Percentiles rank a stretch among this genome's conserved stretches.
Evolutionary conservation across 2,888 invertebrate species (phyloP).

Genomic region (Apamea sordens): DNA sequence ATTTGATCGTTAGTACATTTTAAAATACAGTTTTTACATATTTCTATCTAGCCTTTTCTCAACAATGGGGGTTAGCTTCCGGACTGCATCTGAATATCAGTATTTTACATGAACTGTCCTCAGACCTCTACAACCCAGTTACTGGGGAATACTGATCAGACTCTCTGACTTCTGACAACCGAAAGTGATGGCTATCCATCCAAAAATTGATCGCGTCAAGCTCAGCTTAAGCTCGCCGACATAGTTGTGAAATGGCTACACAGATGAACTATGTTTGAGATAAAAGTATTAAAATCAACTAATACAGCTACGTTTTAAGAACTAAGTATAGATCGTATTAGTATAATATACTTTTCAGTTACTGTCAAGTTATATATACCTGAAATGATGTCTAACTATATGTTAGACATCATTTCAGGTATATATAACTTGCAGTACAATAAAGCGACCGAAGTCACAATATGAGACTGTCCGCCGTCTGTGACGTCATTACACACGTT

Average conservation of each 20-base stretch:
- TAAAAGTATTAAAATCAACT: constrained; percentile 35
- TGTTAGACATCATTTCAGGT: too few species aligned
- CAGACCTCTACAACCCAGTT: not conserved
- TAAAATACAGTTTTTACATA: not conserved
- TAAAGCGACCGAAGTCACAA: constrained; percentile 6
- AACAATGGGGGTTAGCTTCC: not conserved
- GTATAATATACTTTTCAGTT: not conserved
- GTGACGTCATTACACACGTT: not conserved
- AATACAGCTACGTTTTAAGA: constrained; percentile 4
- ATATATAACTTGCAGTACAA: not conserved
- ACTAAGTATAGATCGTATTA: not conserved
- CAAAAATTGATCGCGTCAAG: not conserved
- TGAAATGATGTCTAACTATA: constrained; percentile 13
- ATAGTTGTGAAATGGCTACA: constrained; percentile 15
- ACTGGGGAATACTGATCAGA: not conserved
- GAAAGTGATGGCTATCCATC: not conserved
- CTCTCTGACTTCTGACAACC: too few species aligned
- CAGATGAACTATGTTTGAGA: not conserved
- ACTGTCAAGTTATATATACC: not conserved
- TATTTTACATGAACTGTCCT: not conserved
- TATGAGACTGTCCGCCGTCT: not conserved
- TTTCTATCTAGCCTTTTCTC: not conserved
- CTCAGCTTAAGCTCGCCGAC: not conserved
- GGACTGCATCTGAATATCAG: not conserved
- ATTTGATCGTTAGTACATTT: constrained; percentile 36